Evolutionary conservation across 2,888 invertebrate genomes (phyloP), one percentile per base, ranked within the genome.

Genomic region (Camponotus fellah): DNA sequence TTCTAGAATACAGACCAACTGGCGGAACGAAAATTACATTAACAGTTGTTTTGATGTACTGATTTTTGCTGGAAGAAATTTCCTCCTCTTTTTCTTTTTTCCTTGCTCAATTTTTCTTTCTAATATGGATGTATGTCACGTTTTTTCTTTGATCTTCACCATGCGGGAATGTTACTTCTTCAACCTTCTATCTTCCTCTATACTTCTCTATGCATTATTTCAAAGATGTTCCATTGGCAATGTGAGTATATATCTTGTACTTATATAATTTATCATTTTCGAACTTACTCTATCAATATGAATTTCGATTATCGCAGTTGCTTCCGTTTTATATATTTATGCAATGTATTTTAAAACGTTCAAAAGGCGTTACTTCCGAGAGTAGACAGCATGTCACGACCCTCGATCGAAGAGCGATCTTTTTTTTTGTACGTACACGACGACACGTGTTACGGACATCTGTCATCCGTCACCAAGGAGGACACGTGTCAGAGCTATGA

Each of bases 401-500:
- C 80, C 68, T 46, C 84, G 83, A 87, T 87, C 82, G 82, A 87
- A 83, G 87, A 86, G 85, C 74, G 77, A 71, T 81, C 79, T 77
- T 85, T 86, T 84, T 85, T 86, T 56, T 84, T 26, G 53, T 84
- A 68, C 79, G 75, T 83, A 76, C 58, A 64, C 80, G 64, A 40
- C 69, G 86, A 88, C 88, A 84, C 88, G 88, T 87, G 87, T 83
- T 86, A 85, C 83, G 87, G 89, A 90, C 90, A 91, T 89, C 89
- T 89, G 90, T 86, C 90, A 88, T 85, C 84, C 80, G 90, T 90
- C 89, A 91, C 74, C 86, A 88, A 86, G 87, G 75, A 85, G 88
- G 90, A 91, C 92, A 91, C 92, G 92, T 91, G 92, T 92, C 92
- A 91, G 85, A 87, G 88, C 86, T 87, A 89, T 87, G 87, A 85